These are phyloP conservation scores for Sebastes nivosus DNA, from an alignment of 2,797 vertebrate genomes.

Conservation along the genomic window DNA sequence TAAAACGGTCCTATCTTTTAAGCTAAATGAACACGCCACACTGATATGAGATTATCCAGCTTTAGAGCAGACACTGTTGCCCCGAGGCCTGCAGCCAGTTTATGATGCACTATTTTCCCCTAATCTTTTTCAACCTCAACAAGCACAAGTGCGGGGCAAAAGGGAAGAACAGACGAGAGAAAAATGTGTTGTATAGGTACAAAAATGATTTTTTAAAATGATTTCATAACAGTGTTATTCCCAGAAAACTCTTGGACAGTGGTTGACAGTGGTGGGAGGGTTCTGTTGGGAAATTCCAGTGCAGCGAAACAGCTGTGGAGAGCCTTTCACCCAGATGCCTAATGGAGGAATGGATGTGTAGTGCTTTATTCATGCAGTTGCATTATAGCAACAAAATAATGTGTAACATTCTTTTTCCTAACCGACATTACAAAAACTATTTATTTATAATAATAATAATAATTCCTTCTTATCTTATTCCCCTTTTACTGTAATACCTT, in stretches of 20 bases:
- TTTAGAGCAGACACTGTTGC: conserved; percentile 77
- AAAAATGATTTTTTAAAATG: neutral
- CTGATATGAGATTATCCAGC: conserved; percentile 87
- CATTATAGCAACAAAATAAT: neutral
- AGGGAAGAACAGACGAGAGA: conserved; percentile 51
- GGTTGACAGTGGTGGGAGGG: neutral
- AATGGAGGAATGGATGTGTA: neutral
- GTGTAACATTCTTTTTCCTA: neutral
- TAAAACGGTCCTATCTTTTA: conserved; percentile 85
- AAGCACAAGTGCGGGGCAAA: conserved; percentile 68
- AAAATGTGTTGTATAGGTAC: conserved; percentile 43
- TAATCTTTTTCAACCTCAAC: conserved; percentile 82
- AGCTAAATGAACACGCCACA: conserved; percentile 86
- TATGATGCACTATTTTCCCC: conserved; percentile 78
- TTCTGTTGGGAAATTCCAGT: neutral
- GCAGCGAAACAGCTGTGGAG: neutral
- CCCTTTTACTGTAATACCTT: too few relatives aligned
- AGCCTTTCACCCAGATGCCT: neutral
- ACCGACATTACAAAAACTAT: neutral
- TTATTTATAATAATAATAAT: too few relatives aligned
- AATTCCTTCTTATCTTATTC: too few relatives aligned
- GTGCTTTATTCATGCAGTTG: neutral
- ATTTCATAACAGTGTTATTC: conserved; percentile 8
- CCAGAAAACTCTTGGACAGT: conserved; percentile 7
- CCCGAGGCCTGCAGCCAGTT: conserved; percentile 81